Percentiles rank a stretch among this genome's conserved stretches.
Conservation (phyloP, 2,888 invertebrate species). For the Germaria angustata region DNA sequence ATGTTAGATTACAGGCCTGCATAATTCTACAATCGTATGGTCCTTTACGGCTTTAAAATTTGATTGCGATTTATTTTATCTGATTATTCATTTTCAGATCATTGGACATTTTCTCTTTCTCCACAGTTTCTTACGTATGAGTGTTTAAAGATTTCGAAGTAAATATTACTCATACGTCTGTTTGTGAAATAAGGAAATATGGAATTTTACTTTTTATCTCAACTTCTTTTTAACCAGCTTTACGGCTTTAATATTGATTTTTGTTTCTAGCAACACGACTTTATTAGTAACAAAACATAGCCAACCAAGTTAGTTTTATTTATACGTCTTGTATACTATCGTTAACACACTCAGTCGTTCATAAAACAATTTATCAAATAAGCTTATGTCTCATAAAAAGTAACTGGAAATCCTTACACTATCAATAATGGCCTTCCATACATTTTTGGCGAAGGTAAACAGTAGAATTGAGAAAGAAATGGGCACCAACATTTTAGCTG, state of each 20-base stretch:
- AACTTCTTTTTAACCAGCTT: not conserved
- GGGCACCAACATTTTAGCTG: too few relatives aligned
- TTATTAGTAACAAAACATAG: too few relatives aligned
- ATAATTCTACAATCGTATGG: too few relatives aligned
- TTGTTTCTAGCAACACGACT: not conserved
- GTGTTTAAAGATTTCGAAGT: not conserved
- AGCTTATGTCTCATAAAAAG: not conserved
- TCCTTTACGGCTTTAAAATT: too few relatives aligned
- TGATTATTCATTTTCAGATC: too few relatives aligned
- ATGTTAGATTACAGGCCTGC: too few relatives aligned
- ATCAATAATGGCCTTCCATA: slow-evolving; percentile 21
- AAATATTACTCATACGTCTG: slow-evolving; percentile 33
- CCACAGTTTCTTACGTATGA: too few relatives aligned
- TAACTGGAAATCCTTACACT: not conserved
- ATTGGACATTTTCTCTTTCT: too few relatives aligned
- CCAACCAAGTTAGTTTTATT: too few relatives aligned
- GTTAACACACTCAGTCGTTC: not conserved
- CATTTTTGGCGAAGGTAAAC: not conserved
- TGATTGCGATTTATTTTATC: too few relatives aligned
- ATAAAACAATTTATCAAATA: slow-evolving; percentile 25
- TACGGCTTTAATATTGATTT: not conserved
- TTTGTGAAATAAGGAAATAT: not conserved
- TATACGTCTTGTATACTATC: too few relatives aligned
- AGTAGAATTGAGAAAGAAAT: not conserved
- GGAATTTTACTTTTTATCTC: not conserved